These are phyloP conservation scores for Microplitis mediator DNA, from an alignment of 1,140 invertebrate genomes.

Conservation along the genomic window DNA sequence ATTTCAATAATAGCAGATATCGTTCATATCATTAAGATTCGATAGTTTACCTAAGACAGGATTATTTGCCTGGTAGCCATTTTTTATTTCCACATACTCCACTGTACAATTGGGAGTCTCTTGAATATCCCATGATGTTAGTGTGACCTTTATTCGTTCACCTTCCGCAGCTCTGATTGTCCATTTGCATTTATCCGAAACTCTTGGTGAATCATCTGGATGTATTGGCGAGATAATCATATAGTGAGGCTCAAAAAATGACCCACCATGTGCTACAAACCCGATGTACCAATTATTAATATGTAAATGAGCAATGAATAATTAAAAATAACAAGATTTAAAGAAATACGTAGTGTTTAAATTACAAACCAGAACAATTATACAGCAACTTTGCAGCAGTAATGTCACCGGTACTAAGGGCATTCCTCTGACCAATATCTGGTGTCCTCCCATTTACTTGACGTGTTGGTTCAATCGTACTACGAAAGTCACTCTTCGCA, in stretches of 20 bases:
- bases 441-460: slow-evolving; percentile 79
- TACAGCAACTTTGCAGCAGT: slow-evolving; percentile 96
- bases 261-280: no score
- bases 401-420: slow-evolving; percentile 92
- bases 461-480: slow-evolving; percentile 92
- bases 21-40: no score
- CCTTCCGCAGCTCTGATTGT: slow-evolving; percentile 96
- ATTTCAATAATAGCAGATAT: no score
- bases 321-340: neutral
- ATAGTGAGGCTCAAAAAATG: slow-evolving; percentile 87
- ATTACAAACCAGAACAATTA: slow-evolving; percentile 86
- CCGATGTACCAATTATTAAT: no score
- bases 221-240: slow-evolving; percentile 79
- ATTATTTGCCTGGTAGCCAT: slow-evolving; percentile 85
- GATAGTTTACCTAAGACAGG: no score
- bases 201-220: slow-evolving; percentile 63
- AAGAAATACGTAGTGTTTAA: no score
- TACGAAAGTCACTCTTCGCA: slow-evolving; percentile 84
- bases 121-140: slow-evolving; percentile 88
- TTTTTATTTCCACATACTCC: slow-evolving; percentile 91
- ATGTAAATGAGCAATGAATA: no score
- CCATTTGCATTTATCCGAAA: slow-evolving; percentile 88
- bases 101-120: slow-evolving; percentile 85
- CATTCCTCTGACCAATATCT: slow-evolving; percentile 92
- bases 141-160: slow-evolving; percentile 90